Percentiles rank a stretch among this genome's conserved stretches.
phyloP scores from a whole-genome alignment of 2,888 invertebrate species.

The Linyphia triangularis region DNA sequence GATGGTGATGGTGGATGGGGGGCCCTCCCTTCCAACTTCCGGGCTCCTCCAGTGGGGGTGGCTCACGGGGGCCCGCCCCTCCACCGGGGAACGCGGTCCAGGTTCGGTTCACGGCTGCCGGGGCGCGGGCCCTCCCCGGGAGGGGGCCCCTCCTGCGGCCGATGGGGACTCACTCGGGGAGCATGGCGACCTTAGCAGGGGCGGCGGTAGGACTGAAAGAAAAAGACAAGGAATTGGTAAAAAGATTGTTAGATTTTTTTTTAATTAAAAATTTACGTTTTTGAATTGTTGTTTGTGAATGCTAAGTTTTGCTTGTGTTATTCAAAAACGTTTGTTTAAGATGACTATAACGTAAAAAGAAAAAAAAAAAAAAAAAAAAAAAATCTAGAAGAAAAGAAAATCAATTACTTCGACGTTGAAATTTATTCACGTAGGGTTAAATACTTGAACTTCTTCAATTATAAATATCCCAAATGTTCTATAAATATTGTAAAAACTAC shows the following conservation, averaged over 20 bases:
- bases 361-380: too few species aligned
- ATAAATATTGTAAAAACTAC: too few species aligned
- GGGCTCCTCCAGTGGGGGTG: slow-evolving; percentile 70
- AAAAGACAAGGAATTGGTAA: neutral
- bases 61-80: slow-evolving; percentile 56
- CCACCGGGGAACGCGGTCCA: slow-evolving; percentile 72
- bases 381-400: too few species aligned
- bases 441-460: too few species aligned
- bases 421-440: too few species aligned
- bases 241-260: neutral
- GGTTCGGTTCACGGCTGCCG: slow-evolving; percentile 73
- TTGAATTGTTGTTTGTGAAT: too few species aligned
- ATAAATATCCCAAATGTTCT: too few species aligned
- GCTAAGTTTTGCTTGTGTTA: too few species aligned
- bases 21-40: slow-evolving; percentile 74
- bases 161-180: slow-evolving; percentile 57
- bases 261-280: neutral
- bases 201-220: neutral
- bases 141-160: slow-evolving; percentile 60
- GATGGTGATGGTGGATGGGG: slow-evolving; percentile 74
- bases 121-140: slow-evolving; percentile 79
- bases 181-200: slow-evolving; percentile 22
- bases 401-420: too few species aligned
- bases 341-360: too few species aligned
- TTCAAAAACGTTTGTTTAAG: too few species aligned